A percentile compares a stretch with the other conserved stretches of the same genome.
phyloP scores from a whole-genome alignment of 2,888 invertebrate genomes.

The Ferrisia virgata region DNA sequence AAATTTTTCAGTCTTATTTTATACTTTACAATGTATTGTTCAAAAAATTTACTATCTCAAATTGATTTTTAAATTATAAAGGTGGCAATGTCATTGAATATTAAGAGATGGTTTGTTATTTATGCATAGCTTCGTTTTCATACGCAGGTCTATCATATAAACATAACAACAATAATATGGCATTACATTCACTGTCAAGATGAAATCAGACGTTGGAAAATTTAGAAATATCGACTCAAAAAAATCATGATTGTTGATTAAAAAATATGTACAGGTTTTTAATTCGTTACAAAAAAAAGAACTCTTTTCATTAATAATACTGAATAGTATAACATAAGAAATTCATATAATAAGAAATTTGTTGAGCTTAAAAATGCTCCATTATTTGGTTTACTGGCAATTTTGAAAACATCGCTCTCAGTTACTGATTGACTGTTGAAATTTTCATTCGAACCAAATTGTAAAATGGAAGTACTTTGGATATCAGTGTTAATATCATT shows the following conservation, averaged over 20 bases:
- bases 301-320: background rate
- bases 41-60: background rate
- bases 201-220: background rate
- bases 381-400: background rate
- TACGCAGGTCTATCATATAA: too few relatives aligned
- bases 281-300: background rate
- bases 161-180: too few relatives aligned
- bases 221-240: background rate
- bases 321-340: constrained; percentile 3
- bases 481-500: constrained; percentile 1
- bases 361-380: background rate
- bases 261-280: background rate
- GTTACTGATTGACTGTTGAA: constrained; percentile 1
- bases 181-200: too few relatives aligned
- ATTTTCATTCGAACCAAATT: constrained; percentile 23
- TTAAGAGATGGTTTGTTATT: background rate
- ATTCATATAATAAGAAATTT: constrained; percentile 5
- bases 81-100: background rate
- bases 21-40: background rate
- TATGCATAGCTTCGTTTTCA: too few relatives aligned
- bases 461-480: constrained; percentile 13
- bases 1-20: constrained; percentile 8
- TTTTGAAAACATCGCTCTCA: background rate
- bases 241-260: background rate
- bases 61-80: background rate